Base-by-base conservation (phyloP, 1,140 invertebrate species). In the Aplysia californica region DNA sequence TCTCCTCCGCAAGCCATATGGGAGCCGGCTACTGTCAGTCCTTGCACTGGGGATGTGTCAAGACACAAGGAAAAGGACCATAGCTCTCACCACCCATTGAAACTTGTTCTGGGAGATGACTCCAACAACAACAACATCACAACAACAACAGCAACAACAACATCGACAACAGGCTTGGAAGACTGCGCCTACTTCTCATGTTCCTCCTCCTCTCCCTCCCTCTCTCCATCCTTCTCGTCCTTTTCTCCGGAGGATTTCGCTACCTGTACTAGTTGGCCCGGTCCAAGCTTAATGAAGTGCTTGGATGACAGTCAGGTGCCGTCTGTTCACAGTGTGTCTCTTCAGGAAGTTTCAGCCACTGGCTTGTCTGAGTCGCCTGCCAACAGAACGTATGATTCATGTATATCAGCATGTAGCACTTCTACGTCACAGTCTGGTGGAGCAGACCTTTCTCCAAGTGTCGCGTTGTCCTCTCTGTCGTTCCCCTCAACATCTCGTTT, bases 171-270 rank as follows among this genome's bases (percentile, higher is more conserved):
- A 15, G 44, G 44, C 44, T n/a, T 23, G n/a, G 70, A 72, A 61
- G 70, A 72, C 70, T 38, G 41, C n/a, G 70, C 70, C n/a, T 72
- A 72, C 41, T 72, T 72, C 56, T 72, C 70, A 2, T 72, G 70
- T 41, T 61, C 70, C 26, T 72, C 70, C 10, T 29, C 33, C n/a
- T 61, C 70, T 21, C 56, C 70, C 2, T 61, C 70, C 3, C 6
- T 61, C 21, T 72, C 70, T 5, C 26, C 35, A 2, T 72, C 55
- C 23, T 72, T 50, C 10, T 50, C 44, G n/a, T 10, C n/a, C n/a
- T 50, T 50, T n/a, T 15, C n/a, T n/a, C n/a, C n/a, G 44, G 10
- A 10, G 44, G 44, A n/a, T 15, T 10, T 50, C 44, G n/a, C 44
- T n/a, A n/a, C 44, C n/a, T 10, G n/a, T 50, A 15, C 44, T 50